These are phyloP conservation scores for Drosophila teissieri DNA, from an alignment of 1,140 invertebrate genomes.

Conservation along the genomic window DNA sequence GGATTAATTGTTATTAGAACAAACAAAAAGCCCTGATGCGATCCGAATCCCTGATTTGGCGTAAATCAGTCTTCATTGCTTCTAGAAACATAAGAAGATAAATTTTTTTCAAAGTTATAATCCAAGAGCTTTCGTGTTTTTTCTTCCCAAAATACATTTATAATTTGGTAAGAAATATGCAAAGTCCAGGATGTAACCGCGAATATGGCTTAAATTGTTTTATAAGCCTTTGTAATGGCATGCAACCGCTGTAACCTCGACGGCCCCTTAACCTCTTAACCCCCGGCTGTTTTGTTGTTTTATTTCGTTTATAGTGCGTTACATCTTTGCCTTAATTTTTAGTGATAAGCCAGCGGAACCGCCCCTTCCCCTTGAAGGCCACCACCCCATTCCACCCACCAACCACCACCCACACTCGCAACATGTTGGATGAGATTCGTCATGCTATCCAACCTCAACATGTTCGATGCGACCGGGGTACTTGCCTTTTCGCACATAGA, in stretches of 20 bases:
- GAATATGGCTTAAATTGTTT: slow-evolving; percentile 47
- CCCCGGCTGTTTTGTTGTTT: slow-evolving; percentile 35
- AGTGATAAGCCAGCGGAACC: slow-evolving; percentile 61
- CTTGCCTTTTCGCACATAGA: slow-evolving; percentile 23
- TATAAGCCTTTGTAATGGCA: slow-evolving; percentile 21
- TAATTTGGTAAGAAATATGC: slow-evolving; percentile 14
- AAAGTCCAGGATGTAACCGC: slow-evolving; percentile 33
- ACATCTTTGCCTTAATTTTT: slow-evolving; percentile 72
- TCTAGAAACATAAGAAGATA: too few relatives aligned
- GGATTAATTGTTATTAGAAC: too few relatives aligned
- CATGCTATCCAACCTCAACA: slow-evolving; percentile 49
- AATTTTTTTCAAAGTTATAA: too few relatives aligned
- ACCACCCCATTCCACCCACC: too few relatives aligned
- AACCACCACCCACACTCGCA: slow-evolving; percentile 7
- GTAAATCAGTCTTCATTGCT: too few relatives aligned
- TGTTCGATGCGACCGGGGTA: slow-evolving; percentile 34
- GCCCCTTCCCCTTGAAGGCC: background rate
- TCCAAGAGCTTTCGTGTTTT: background rate
- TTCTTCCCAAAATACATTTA: background rate
- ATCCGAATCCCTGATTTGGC: too few relatives aligned
- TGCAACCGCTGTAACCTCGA: slow-evolving; percentile 3
- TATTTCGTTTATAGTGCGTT: slow-evolving; percentile 50
- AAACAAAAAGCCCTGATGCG: too few relatives aligned
- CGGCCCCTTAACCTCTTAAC: slow-evolving; percentile 24
- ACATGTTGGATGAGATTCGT: slow-evolving; percentile 35